A percentile compares a stretch with the other conserved stretches of the same genome.
phyloP scores from a whole-genome alignment of 1,140 invertebrate genomes.

The Drosophila teissieri region DNA sequence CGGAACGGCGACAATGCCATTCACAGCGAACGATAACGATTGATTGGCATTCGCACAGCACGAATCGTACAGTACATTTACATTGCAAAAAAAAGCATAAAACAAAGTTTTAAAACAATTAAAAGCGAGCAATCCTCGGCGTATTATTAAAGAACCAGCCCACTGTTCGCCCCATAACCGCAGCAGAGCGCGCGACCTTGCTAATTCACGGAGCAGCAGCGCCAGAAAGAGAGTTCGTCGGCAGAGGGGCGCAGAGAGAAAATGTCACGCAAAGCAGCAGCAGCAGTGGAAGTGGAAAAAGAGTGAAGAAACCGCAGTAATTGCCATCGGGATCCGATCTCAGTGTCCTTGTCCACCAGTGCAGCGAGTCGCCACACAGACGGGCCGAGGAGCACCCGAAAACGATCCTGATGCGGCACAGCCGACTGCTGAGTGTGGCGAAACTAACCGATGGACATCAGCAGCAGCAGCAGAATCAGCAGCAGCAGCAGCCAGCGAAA shows the following conservation, averaged over 20 bases:
- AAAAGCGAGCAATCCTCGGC: conserved; percentile 35
- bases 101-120: conserved; percentile 75
- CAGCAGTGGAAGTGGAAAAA: conserved; percentile 61
- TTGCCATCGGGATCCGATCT: conserved; percentile 11
- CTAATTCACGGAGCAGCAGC: conserved; percentile 28
- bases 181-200: conserved; percentile 20
- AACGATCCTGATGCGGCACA: conserved; percentile 21
- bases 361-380: neutral
- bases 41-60: conserved; percentile 32
- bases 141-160: conserved; percentile 43
- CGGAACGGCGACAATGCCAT: conserved; percentile 10
- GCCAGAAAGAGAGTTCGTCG: conserved; percentile 50
- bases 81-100: conserved; percentile 77
- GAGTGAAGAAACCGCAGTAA: conserved; percentile 74
- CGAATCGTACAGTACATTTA: conserved; percentile 60
- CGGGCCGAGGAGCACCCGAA: conserved; percentile 5
- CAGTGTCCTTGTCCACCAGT: conserved; percentile 10
- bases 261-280: conserved; percentile 80
- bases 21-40: conserved; percentile 27
- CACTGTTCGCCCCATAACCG: conserved; percentile 18
- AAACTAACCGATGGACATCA: neutral
- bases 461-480: neutral
- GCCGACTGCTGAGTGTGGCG: conserved; percentile 31
- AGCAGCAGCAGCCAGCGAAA: conserved; percentile 30
- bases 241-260: conserved; percentile 72